Percentiles rank a stretch among this genome's conserved stretches.
Evolutionary conservation across 64 coral and sea anemone genomes (phyloP).

Genomic region (Platygyra sinensis): DNA sequence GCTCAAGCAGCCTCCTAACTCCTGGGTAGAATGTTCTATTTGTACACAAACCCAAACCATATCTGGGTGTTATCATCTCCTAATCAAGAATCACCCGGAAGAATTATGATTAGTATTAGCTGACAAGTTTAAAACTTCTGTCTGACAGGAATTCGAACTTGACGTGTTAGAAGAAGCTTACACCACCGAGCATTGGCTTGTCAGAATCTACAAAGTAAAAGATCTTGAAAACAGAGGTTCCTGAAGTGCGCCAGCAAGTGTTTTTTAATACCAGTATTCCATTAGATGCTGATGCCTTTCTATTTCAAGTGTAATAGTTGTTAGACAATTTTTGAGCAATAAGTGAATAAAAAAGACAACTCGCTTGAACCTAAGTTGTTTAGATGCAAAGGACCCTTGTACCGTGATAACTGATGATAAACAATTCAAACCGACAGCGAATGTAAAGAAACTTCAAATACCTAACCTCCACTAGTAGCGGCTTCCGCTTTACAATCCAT

Average conservation of each 20-base stretch:
- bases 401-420: too few species aligned
- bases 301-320: background rate
- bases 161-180: constrained; percentile 99
- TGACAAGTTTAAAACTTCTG: background rate
- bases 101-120: background rate
- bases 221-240: constrained; percentile 98
- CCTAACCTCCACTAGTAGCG: too few species aligned
- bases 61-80: too few species aligned
- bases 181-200: constrained; percentile 99
- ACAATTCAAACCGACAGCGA: too few species aligned
- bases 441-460: too few species aligned
- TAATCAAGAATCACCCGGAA: too few species aligned
- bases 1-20: too few species aligned
- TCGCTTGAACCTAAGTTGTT: too few species aligned
- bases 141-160: constrained; percentile 92
- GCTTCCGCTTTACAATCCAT: too few species aligned
- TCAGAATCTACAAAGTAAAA: constrained; percentile 99
- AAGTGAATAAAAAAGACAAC: constrained; percentile 27
- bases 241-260: constrained; percentile 17
- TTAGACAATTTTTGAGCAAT: constrained; percentile 6
- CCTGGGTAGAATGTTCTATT: too few species aligned
- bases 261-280: constrained; percentile 34
- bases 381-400: too few species aligned
- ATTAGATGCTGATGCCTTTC: constrained; percentile 2
- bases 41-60: too few species aligned